Evolutionary conservation across 1,140 invertebrate genomes (phyloP).

Genomic region (Babylonia areolata): DNA sequence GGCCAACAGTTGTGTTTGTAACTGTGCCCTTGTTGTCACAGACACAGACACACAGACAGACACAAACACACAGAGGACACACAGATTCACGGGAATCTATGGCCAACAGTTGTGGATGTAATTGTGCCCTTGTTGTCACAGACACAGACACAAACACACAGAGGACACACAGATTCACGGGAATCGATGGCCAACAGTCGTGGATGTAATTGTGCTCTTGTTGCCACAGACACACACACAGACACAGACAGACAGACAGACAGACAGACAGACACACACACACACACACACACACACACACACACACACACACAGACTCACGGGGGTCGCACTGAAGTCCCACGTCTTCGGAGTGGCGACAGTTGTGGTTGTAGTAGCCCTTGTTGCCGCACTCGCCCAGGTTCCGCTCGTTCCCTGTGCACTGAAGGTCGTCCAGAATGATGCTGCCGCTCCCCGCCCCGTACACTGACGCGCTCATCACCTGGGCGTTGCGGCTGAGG

Average conservation of each 20-base stretch:
- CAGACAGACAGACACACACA: neutral
- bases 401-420: constrained; percentile 30
- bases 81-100: no score
- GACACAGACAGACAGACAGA: neutral
- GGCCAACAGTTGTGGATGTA: constrained; percentile 63
- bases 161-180: no score
- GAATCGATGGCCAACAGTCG: constrained; percentile 69
- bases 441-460: constrained; percentile 36
- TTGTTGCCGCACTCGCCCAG: constrained; percentile 34
- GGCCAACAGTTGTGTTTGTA: constrained; percentile 63
- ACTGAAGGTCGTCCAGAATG: constrained; percentile 41
- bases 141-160: neutral
- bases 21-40: neutral
- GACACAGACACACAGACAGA: neutral
- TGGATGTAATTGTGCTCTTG: constrained; percentile 25
- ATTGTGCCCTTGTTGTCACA: neutral
- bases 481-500: constrained; percentile 27
- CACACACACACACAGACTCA: neutral
- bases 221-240: neutral
- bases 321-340: constrained; percentile 32
- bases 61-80: no score
- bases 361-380: constrained; percentile 37
- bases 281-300: neutral
- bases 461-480: neutral
- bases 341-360: constrained; percentile 41